Base-by-base conservation (phyloP, 2,797 vertebrate species). In the Rhadinocentrus ornatus region DNA sequence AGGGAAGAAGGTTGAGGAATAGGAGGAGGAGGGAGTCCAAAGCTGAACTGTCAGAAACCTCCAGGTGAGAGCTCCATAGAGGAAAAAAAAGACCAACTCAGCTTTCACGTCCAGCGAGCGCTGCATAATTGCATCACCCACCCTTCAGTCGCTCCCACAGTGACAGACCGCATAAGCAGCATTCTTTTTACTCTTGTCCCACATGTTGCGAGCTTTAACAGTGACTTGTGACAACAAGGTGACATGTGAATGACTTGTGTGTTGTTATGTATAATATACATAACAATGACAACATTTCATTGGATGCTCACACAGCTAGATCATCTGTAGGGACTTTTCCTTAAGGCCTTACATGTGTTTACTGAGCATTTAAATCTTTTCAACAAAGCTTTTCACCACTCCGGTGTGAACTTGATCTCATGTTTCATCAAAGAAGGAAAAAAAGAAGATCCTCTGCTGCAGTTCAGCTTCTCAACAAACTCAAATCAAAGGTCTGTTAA, bases 61-160 rank as follows among this genome's bases (percentile, higher is more conserved):
- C 52, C 3, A 29, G 80, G 79, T 85, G 77, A 79, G 74, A 75
- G 62, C 71, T 62, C 50, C 46, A 16, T 0, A 27, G 72, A 62
- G 56, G 60, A 54, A 41, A 62, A 72, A 80, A 75, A 77, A 46
- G 41, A 81, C 61, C 44, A 53, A 44, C 64, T 84, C 83, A 82
- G 79, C 83, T 39, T 71, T 78, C 6, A 20, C 32, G 16, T 71
- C 69, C 72, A 41, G 76, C 35, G 0, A 69, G 31, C 1, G 67
- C 82, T 75, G 83, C 80, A 77, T 71, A 71, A 77, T 82, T 79
- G 54, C 82, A 75, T 84, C 84, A 81, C 57, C 48, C 55, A 62
- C 55, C 73, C 48, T 69, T 67, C 72, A 54, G 78, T 61, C 59
- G 48, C 56, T 15, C 32, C 27, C 39, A 41, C 62, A 3, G 48